Evolutionary conservation across 2,797 vertebrate species (phyloP).

Genomic region (Hippocampus kuda): DNA sequence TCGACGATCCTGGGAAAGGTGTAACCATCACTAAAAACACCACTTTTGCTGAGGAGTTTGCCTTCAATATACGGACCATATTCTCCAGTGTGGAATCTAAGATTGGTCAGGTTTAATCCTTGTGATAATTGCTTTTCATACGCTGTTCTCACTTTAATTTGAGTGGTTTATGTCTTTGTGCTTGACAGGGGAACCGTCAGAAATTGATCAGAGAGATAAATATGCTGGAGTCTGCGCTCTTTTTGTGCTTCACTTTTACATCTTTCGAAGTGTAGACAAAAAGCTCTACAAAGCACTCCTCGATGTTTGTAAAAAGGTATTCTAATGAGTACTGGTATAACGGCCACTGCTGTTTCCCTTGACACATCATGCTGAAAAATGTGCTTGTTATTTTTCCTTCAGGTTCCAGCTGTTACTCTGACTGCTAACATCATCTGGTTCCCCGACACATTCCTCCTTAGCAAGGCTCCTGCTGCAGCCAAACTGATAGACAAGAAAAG

Average conservation of each 20-base stretch:
- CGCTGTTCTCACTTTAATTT: not conserved
- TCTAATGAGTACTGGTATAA: not conserved
- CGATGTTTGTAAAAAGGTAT: constrained; percentile 94
- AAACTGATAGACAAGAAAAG: constrained; percentile 94
- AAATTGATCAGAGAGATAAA: constrained; percentile 97
- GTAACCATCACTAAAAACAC: constrained; percentile 86
- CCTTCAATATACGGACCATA: constrained; percentile 82
- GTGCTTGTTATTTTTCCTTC: not conserved
- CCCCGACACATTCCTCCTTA: constrained; percentile 82
- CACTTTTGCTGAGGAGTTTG: constrained; percentile 93
- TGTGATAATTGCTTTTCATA: not conserved
- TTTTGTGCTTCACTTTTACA: constrained; percentile 92
- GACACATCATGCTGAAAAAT: not conserved
- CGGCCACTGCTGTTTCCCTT: not conserved
- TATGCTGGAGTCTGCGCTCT: constrained; percentile 86
- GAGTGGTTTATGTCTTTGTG: constrained; percentile 1
- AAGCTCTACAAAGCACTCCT: constrained; percentile 89
- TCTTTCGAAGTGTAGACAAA: constrained; percentile 92
- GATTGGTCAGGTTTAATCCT: constrained; percentile 70
- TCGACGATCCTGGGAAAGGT: constrained; percentile 83
- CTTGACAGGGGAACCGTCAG: constrained; percentile 84
- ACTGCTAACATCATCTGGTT: constrained; percentile 96
- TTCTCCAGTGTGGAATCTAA: constrained; percentile 88
- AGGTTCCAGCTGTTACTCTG: constrained; percentile 94
- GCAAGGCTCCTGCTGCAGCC: constrained; percentile 84